Base-by-base conservation (phyloP, 2,797 vertebrate species). In the Rallus crepitans region DNA sequence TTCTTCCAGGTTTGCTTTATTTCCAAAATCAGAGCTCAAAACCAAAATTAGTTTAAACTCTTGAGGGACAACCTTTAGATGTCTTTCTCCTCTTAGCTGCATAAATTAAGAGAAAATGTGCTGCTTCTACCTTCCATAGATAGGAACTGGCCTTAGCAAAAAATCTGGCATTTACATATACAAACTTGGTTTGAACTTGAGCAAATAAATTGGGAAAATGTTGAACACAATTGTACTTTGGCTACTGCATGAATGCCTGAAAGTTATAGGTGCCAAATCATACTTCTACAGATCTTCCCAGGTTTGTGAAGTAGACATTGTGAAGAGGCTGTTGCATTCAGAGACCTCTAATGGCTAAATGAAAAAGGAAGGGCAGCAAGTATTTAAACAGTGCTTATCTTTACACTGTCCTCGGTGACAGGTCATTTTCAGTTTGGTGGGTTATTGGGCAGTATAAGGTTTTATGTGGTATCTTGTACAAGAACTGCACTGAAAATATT, bases 201-300 rank as follows among this genome's bases (percentile, higher is more conserved):
- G 10, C 11, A 23, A 39, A 52, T 12, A 59, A 52, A 60, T 28
- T 50, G 47, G 37, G 35, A 50, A 89, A 60, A 65, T 4, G 0
- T 52, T 37, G 56, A 80, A 53, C 15, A 17, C 25, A n/a, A 7
- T 35, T 53, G 47, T 69, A n/a, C 30, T 25, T 92, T 35, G 42
- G 75, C 20, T 48, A 48, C 4, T n/a, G 8, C 2, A 2, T 16
- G 33, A 64, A 59, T 16, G 13, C 23, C 47, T 27, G 12, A 73
- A 73, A 33, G 11, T 19, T 23, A 50, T 53, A 52, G 56, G 18
- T 69, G 9, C 21, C 13, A 59, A 53, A 64, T 40, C 25, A 27
- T 30, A 21, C 19, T 78, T 79, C 24, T 24, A 33, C 33, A 14
- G 23, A 0, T 53, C 21, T 21, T 33, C 19, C 28, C 0, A 0